These are phyloP conservation scores for Aulostomus chinensis DNA, from an alignment of 2,797 vertebrate species.

Conservation along the genomic window DNA sequence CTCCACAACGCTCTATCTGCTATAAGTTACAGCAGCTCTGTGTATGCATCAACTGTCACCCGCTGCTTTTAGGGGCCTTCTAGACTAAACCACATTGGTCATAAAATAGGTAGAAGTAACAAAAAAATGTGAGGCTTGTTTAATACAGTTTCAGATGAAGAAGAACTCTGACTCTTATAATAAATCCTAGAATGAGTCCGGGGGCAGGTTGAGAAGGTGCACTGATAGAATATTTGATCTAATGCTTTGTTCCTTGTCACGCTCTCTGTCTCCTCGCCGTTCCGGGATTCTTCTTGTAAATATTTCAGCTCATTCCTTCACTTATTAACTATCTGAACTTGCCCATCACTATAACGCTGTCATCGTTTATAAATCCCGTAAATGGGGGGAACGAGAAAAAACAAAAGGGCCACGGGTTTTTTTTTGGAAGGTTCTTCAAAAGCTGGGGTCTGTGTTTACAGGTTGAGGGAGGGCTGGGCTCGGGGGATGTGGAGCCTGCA, in stretches of 20 bases:
- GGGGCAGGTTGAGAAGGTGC: constrained; percentile 4
- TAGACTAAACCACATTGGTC: constrained; percentile 82
- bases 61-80: constrained; percentile 78
- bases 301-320: constrained; percentile 24
- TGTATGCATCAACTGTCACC: constrained; percentile 77
- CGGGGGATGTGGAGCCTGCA: constrained; percentile 72
- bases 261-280: neutral
- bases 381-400: constrained; percentile 50
- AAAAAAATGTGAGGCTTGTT: constrained; percentile 68
- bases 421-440: constrained; percentile 76
- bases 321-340: constrained; percentile 35
- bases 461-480: constrained; percentile 65
- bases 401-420: constrained; percentile 46
- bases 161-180: constrained; percentile 48
- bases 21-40: constrained; percentile 72
- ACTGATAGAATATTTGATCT: constrained; percentile 3
- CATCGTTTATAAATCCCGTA: constrained; percentile 62
- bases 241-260: neutral
- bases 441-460: constrained; percentile 74
- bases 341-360: constrained; percentile 31
- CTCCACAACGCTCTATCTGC: constrained; percentile 63
- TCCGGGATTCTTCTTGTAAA: neutral
- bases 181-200: constrained; percentile 50
- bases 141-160: constrained; percentile 68
- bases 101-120: constrained; percentile 80